Evolutionary conservation across 1,140 invertebrate species (phyloP).

Genomic region (Anoplophora glabripennis): DNA sequence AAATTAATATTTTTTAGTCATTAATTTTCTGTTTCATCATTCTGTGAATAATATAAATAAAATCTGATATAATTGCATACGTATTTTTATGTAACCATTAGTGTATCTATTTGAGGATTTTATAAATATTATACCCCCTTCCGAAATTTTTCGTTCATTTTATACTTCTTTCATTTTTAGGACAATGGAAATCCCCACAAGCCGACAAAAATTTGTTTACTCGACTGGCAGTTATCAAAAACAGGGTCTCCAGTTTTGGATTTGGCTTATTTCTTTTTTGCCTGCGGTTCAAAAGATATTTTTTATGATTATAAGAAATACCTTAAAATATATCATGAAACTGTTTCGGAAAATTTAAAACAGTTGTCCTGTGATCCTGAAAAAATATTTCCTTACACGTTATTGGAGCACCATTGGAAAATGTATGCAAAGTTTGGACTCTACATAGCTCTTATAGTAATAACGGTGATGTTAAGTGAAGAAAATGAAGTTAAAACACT

Average conservation of each 20-base stretch:
- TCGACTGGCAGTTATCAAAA: slow-evolving; percentile 57
- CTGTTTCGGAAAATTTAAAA: slow-evolving; percentile 20
- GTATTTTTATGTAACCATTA: no score
- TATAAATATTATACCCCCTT: no score
- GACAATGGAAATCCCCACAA: slow-evolving; percentile 9
- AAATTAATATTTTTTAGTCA: no score
- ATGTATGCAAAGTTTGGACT: slow-evolving; percentile 45
- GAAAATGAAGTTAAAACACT: background rate
- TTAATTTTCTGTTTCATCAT: no score
- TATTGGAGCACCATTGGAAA: slow-evolving; percentile 48
- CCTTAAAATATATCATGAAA: slow-evolving; percentile 29
- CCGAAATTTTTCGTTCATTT: no score
- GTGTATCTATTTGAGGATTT: no score
- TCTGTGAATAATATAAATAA: no score
- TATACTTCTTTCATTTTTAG: background rate
- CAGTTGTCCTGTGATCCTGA: slow-evolving; percentile 45
- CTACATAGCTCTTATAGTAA: slow-evolving; percentile 43
- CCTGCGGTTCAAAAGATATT: slow-evolving; percentile 49
- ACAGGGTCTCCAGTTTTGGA: slow-evolving; percentile 57
- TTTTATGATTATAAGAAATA: slow-evolving; percentile 22
- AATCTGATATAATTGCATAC: no score
- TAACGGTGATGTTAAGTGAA: slow-evolving; percentile 30
- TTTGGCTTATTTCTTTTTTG: slow-evolving; percentile 56
- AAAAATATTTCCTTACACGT: slow-evolving; percentile 49
- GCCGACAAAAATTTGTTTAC: slow-evolving; percentile 43